Conservation (phyloP, 2,797 vertebrate genomes). For the Sciurus vulgaris region DNA sequence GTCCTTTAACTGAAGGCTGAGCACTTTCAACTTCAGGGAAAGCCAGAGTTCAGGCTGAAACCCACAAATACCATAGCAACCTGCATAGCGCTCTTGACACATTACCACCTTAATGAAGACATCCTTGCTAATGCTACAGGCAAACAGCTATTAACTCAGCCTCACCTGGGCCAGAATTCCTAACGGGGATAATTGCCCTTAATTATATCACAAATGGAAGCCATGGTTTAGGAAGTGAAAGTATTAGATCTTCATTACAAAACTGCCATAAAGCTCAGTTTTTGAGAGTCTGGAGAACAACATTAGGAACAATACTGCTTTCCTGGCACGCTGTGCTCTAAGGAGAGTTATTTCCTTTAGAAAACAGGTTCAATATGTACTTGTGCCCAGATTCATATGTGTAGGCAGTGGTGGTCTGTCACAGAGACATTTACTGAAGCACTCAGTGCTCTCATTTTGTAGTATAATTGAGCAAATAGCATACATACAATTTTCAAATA, state of each 20-base stretch:
- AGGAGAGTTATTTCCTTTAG: not conserved
- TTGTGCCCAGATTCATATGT: not conserved
- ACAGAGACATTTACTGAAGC: not conserved
- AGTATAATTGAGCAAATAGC: not conserved
- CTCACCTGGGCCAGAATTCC: conserved; percentile 62
- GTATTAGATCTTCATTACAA: conserved; percentile 57
- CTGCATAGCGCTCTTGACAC: conserved; percentile 18
- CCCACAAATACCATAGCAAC: conserved; percentile 66
- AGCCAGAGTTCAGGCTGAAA: conserved; percentile 35
- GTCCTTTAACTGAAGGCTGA: conserved; percentile 45
- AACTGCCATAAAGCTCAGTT: not conserved
- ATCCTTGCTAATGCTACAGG: conserved; percentile 62
- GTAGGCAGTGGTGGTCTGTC: not conserved
- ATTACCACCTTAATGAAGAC: conserved; percentile 71
- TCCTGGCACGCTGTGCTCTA: not conserved
- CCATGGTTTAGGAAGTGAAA: conserved; percentile 13
- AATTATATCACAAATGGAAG: conserved; percentile 70
- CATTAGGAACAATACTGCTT: not conserved
- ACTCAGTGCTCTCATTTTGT: not conserved
- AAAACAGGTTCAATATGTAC: not conserved
- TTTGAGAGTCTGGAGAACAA: not conserved
- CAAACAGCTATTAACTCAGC: conserved; percentile 76
- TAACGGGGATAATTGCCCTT: conserved; percentile 35
- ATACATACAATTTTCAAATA: not conserved
- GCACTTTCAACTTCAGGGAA: conserved; percentile 53